Percentiles rank a stretch among this genome's conserved stretches.
Conservation (phyloP, 1,140 invertebrate species). For the Sycophila sp. region DNA sequence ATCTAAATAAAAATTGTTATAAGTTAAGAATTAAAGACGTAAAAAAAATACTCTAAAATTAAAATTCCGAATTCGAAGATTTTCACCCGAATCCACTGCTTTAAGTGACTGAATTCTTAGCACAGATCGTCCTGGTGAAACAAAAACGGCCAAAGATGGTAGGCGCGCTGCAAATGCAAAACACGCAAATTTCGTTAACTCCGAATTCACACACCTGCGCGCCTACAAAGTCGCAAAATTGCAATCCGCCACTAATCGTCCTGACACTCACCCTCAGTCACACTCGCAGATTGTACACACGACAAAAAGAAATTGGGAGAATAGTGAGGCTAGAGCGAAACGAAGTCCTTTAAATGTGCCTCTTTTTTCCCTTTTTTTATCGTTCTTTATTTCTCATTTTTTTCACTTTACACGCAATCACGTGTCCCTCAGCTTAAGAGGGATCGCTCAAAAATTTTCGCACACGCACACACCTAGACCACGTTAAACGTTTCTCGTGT, state of each 20-base stretch:
- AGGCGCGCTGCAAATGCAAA: not conserved
- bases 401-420: not conserved
- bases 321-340: not conserved
- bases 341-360: no score
- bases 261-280: not conserved
- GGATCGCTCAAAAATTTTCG: not conserved
- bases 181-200: not conserved
- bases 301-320: not conserved
- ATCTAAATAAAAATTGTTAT: not conserved
- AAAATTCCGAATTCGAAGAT: constrained; percentile 12
- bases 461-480: constrained; percentile 8
- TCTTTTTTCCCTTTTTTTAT: constrained; percentile 10
- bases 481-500: constrained; percentile 2
- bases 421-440: not conserved
- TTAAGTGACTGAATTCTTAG: constrained; percentile 1
- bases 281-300: constrained; percentile 11
- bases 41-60: not conserved
- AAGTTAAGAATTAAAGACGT: not conserved
- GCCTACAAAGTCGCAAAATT: not conserved
- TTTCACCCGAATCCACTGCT: constrained; percentile 3
- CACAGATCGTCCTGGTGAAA: constrained; percentile 2
- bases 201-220: not conserved
- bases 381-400: not conserved
- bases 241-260: constrained; percentile 5
- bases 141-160: not conserved